A percentile compares a stretch with the other conserved stretches of the same genome.
Evolutionary conservation across 2,888 invertebrate genomes (phyloP).

Genomic region (Keiferia lycopersicella): DNA sequence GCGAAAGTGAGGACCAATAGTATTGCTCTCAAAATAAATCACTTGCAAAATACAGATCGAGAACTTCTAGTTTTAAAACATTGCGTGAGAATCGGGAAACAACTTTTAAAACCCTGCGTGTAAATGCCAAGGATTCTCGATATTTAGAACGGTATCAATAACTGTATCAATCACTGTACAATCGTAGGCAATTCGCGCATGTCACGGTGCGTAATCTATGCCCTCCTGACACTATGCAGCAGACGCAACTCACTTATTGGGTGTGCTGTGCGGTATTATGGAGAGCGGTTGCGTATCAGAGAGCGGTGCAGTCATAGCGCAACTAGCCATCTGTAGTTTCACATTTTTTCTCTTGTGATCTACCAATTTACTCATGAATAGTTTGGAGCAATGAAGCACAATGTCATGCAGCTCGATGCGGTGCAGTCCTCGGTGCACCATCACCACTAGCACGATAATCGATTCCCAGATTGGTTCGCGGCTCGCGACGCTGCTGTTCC

Average conservation of each 20-base stretch:
- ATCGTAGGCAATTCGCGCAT: background rate
- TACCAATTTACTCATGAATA: too few species aligned
- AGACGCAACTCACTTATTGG: background rate
- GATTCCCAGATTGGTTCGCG: conserved; percentile 69
- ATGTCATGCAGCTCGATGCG: conserved; percentile 13
- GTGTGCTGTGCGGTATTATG: too few species aligned
- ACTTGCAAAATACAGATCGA: background rate
- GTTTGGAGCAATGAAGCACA: too few species aligned
- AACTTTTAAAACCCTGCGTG: background rate
- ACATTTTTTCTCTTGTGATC: too few species aligned
- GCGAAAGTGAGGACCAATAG: too few species aligned
- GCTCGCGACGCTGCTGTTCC: conserved; percentile 66
- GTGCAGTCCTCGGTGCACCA: conserved; percentile 37
- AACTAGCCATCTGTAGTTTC: too few species aligned
- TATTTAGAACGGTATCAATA: background rate
- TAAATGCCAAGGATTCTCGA: background rate
- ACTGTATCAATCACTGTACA: background rate
- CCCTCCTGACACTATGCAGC: too few species aligned
- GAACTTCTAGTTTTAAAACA: background rate
- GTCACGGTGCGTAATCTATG: background rate
- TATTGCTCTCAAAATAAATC: too few species aligned
- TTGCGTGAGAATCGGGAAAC: conserved; percentile 1
- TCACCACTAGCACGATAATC: conserved; percentile 60
- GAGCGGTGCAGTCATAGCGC: too few species aligned
- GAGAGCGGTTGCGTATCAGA: too few species aligned